Evolutionary conservation across 1,140 invertebrate species (phyloP).

Genomic region (Colletes latitarsis): DNA sequence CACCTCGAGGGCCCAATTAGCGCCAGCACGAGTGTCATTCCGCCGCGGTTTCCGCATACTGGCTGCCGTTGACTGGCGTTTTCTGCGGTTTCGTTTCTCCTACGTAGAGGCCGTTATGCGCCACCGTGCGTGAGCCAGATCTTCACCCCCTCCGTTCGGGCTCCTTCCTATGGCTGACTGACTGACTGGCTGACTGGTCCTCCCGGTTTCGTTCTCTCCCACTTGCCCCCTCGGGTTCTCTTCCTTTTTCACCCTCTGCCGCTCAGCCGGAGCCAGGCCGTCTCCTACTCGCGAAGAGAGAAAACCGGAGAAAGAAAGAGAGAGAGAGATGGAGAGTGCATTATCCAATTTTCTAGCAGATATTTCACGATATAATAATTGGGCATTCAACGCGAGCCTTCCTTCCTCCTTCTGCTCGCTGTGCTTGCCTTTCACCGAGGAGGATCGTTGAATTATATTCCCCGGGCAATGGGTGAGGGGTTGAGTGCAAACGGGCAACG

Average conservation of each 20-base stretch:
- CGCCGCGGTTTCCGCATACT: conserved; percentile 77
- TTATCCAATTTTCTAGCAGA: conserved; percentile 76
- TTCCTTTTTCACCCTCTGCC: conserved; percentile 47
- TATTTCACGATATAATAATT: conserved; percentile 76
- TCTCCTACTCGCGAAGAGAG: conserved; percentile 25
- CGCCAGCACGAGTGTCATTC: conserved; percentile 80
- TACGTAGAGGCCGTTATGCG: conserved; percentile 51
- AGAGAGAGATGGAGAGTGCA: conserved; percentile 48
- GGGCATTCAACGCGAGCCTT: conserved; percentile 70
- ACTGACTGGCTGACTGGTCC: conserved; percentile 38
- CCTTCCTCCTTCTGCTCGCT: conserved; percentile 22
- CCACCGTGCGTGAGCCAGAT: conserved; percentile 53
- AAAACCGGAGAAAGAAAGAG: background rate
- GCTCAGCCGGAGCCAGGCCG: background rate
- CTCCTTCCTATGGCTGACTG: conserved; percentile 44
- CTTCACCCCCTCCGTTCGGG: conserved; percentile 24
- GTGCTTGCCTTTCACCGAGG: conserved; percentile 55
- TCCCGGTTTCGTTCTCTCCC: conserved; percentile 6
- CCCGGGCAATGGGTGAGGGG: conserved; percentile 47
- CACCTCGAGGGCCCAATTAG: conserved; percentile 81
- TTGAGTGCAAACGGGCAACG: conserved; percentile 49
- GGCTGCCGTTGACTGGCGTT: conserved; percentile 76
- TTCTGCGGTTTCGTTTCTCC: conserved; percentile 72
- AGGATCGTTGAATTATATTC: conserved; percentile 68
- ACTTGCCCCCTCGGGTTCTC: conserved; percentile 25